Percentiles rank a stretch among this genome's conserved stretches.
Conservation (phyloP, 1,140 invertebrate species). For the Eulimnadia texana region DNA sequence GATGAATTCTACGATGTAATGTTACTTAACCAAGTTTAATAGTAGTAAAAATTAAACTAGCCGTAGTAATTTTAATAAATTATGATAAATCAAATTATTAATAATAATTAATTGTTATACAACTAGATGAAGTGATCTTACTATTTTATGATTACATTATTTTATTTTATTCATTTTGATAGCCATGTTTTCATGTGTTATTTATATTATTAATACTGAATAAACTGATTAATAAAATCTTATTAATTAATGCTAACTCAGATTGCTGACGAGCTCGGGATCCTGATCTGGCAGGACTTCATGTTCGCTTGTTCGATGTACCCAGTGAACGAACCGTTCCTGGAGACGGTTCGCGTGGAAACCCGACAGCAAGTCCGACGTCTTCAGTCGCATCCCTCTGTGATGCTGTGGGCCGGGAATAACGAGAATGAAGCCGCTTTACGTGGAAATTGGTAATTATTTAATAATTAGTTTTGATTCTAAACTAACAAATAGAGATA, state of each 20-base stretch:
- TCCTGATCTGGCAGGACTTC: slow-evolving; percentile 85
- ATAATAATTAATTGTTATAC: too few species aligned
- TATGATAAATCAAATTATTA: too few species aligned
- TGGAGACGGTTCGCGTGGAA: slow-evolving; percentile 58
- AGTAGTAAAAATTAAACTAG: too few species aligned
- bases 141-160: too few species aligned
- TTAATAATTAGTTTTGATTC: too few species aligned
- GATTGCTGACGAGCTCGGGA: slow-evolving; percentile 57
- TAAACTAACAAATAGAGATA: neutral
- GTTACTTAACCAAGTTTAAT: too few species aligned
- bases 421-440: slow-evolving; percentile 95
- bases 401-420: slow-evolving; percentile 84
- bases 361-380: slow-evolving; percentile 66
- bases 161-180: too few species aligned
- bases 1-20: slow-evolving; percentile 74
- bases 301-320: slow-evolving; percentile 98
- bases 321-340: slow-evolving; percentile 55
- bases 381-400: slow-evolving; percentile 73
- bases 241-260: slow-evolving; percentile 18
- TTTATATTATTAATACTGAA: neutral
- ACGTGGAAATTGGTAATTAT: slow-evolving; percentile 53
- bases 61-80: too few species aligned
- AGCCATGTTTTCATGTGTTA: too few species aligned
- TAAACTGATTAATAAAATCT: neutral
- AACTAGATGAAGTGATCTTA: too few species aligned